Base-by-base conservation (phyloP, 2,888 invertebrate species). In the Limulus polyphemus region DNA sequence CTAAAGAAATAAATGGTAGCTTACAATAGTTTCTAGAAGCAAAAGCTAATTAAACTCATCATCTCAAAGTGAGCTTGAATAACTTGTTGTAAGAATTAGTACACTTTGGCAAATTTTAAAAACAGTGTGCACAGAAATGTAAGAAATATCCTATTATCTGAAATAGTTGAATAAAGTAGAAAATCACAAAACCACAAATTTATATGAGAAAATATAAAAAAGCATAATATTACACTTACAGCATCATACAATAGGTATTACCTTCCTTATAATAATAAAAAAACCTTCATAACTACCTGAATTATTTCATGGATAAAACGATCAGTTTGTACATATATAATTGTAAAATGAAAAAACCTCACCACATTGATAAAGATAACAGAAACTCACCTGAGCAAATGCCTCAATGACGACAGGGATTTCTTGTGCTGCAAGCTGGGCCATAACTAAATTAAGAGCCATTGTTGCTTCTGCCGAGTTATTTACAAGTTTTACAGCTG, bases 371-470 rank as follows among this genome's bases (percentile, higher is more conserved):
- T 32, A 32, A 5, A 32, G 32, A 13, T 50, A 55, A 32, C 7
- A 51, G 48, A 12, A 69, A 75, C 32, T 32, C 32, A 32, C 32
- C 73, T 78, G 83, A 0, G 83, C 82, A 64, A 88, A 78, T 0
- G 88, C 86, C 66, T 83, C 79, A 65, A 83, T 78, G 55, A 85
- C 83, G 56, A 79, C 79, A 10, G 80, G 75, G 11, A 84, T 79
- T 71, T 87, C 84, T 13, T 81, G 76, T 73, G 82, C 83, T 52
- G 83, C 82, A 65, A 87, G 82, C 65, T 84, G 83, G 50, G 81
- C 80, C 62, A 83, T 80, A 58, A 79, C 80, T 62, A 79, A 74
- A 69, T 82, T 82, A 48, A 79, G 72, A 16, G 77, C 74, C 12
- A 74, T 72, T 10, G 73, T 72, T 3, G 75, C 75, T 68, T 77